Base-by-base conservation (phyloP, 2,888 invertebrate species). In the Nycteola revayana region DNA sequence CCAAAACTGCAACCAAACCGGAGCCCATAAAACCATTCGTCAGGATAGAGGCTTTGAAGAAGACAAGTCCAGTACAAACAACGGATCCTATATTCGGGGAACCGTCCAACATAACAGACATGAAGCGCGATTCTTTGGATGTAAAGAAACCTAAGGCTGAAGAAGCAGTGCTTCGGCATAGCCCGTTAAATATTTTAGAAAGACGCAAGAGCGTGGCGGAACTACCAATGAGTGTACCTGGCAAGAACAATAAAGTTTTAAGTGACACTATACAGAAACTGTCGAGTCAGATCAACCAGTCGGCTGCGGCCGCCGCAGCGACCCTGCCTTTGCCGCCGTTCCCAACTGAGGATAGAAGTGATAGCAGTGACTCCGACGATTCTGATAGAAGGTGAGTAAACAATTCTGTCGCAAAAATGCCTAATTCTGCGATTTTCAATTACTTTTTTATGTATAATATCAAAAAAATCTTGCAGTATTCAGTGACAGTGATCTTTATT, bases 231-330 rank as follows among this genome's bases (percentile, higher is more conserved):
- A 65, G 60, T 21, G 70, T 73, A 5, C 75, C 83, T 0, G 86
- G 85, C 9, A 89, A 88, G 59, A 92, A 90, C 49, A 92, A 91
- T 42, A 91, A 90, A 53, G 91, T 91, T 21, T 66, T 92, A 7
- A 91, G 90, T 47, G 92, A 92, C 45, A 92, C 91, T 0, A 92
- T 92, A 60, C 92, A 91, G 67, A 92, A 92, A 60, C 63, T 92
- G 18, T 89, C 89, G 9, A 89, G 88, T 54, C 89, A 90, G 56
- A 89, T 90, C 37, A 89, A 87, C 47, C 88, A 88, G 54, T 69
- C 84, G 1, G 68, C 67, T 9, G 75, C 80, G 9, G 77, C 68
- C 6, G 75, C 79, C 4, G 76, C 74, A 1, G 62, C 70, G 0
- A 69, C 54, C 35, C 70, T 79, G 3, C 70, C 78, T 0, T n/a